phyloP scores from a whole-genome alignment of 2,888 invertebrate species.

The Pterobdella sp. region DNA sequence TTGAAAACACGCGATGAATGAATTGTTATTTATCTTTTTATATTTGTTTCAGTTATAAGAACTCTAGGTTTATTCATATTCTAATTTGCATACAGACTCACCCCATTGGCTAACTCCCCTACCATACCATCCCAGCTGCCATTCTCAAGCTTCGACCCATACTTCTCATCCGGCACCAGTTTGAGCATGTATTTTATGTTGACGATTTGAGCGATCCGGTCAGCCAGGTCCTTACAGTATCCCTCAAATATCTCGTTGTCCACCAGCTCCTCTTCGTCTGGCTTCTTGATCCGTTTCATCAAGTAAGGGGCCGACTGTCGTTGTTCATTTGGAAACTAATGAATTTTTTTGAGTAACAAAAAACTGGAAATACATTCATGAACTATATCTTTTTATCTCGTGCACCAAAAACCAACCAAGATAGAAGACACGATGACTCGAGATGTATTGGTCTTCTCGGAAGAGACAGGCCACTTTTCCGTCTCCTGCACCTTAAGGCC shows the following conservation, averaged over 20 bases:
- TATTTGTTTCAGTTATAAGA: too few species aligned
- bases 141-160: constrained; percentile 37
- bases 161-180: constrained; percentile 38
- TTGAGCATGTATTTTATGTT: constrained; percentile 48
- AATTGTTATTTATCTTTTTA: too few species aligned
- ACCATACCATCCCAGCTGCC: constrained; percentile 50
- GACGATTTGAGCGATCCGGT: constrained; percentile 46
- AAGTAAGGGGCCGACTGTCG: constrained; percentile 41
- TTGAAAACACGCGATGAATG: not conserved
- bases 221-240: constrained; percentile 52
- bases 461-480: not conserved
- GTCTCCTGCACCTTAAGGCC: constrained; percentile 13
- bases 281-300: constrained; percentile 39
- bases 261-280: constrained; percentile 56
- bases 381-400: not conserved
- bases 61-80: too few species aligned
- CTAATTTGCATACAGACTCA: constrained; percentile 37
- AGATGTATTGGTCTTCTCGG: constrained; percentile 4
- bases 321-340: too few species aligned
- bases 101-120: constrained; percentile 46
- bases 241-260: constrained; percentile 69
- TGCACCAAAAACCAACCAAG: not conserved
- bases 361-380: too few species aligned
- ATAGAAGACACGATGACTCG: constrained; percentile 23
- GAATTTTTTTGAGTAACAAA: too few species aligned